Evolutionary conservation across 2,888 invertebrate genomes (phyloP), one percentile per base, ranked within the genome.

Genomic region (Eupeodes luniger): DNA sequence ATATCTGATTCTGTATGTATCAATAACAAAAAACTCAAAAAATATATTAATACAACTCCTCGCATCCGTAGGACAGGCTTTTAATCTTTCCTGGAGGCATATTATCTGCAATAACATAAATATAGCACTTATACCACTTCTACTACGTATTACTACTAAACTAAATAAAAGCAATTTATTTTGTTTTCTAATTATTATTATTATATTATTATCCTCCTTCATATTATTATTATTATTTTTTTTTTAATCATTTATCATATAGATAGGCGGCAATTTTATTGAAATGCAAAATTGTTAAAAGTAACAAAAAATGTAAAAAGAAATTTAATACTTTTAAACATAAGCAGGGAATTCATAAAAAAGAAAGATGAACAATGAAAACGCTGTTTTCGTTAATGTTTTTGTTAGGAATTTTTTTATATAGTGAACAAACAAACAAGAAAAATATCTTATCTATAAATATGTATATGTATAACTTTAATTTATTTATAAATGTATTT

Each of bases 231-330:
- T 49, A 53, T 51, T 2, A 51, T 81, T 49, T 53, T 66, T 47
- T 59, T 81, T 64, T 49, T 40, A 57, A 44, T 53, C 55, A 69
- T 67, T 51, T 66, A 40, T 84, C 53, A 75, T 74, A 69, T 87
- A 87, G 80, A 77, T 87, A 83, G 87, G 84, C 84, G 84, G 77
- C 84, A 76, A 64, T 67, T 69, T 55, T 61, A 74, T 67, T 75
- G 55, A 83, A 83, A 67, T 79, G 36, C 19, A 74, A 80, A 74
- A 64, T 69, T 62, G 76, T 44, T 76, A 19, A 36, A 6, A 49
- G 14, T 57, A 76, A 70, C 64, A 55, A 64, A 76, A 61, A 70
- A 81, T 64, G 49, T 81, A 77, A 67, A 47, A 55, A 64, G 27
- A 64, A 70, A 34, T 59, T 69, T n/a, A 61, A 36, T 59, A 59